Conservation (phyloP, 1,140 invertebrate genomes). For the Microplitis demolitor region DNA sequence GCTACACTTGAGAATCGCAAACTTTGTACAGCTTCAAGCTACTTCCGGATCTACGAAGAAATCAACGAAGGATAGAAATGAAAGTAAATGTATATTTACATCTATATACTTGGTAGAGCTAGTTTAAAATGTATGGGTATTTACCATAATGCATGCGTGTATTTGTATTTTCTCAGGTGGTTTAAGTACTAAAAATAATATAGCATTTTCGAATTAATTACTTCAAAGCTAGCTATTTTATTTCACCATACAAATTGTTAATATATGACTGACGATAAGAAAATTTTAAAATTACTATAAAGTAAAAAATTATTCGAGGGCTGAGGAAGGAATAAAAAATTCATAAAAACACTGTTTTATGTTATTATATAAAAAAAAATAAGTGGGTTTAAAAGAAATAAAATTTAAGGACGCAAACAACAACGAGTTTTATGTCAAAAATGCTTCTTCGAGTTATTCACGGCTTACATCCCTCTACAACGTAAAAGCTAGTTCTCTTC, state of each 20-base stretch:
- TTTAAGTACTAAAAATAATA: slow-evolving; percentile 5
- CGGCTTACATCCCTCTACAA: not conserved
- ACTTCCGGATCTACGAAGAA: not conserved
- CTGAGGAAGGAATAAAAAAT: too few species aligned
- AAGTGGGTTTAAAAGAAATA: not conserved
- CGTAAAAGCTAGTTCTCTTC: slow-evolving; percentile 21
- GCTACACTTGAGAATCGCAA: not conserved
- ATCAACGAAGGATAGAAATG: not conserved
- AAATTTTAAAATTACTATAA: too few species aligned
- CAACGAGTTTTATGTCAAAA: not conserved
- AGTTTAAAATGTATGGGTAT: not conserved
- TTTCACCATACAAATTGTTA: too few species aligned
- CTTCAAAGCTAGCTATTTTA: too few species aligned
- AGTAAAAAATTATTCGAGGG: too few species aligned
- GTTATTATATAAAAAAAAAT: too few species aligned
- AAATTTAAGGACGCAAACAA: slow-evolving; percentile 21
- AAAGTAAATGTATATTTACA: not conserved
- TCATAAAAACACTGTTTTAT: too few species aligned
- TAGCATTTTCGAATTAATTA: too few species aligned
- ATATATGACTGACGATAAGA: too few species aligned
- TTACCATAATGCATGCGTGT: not conserved
- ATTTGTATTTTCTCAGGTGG: too few species aligned
- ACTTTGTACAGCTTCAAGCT: not conserved
- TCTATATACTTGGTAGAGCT: not conserved
- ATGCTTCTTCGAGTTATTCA: not conserved